Evolutionary conservation across 1,140 invertebrate species (phyloP), one percentile per base, ranked within the genome.

Genomic region (Aphaenogaster ashmeadi): DNA sequence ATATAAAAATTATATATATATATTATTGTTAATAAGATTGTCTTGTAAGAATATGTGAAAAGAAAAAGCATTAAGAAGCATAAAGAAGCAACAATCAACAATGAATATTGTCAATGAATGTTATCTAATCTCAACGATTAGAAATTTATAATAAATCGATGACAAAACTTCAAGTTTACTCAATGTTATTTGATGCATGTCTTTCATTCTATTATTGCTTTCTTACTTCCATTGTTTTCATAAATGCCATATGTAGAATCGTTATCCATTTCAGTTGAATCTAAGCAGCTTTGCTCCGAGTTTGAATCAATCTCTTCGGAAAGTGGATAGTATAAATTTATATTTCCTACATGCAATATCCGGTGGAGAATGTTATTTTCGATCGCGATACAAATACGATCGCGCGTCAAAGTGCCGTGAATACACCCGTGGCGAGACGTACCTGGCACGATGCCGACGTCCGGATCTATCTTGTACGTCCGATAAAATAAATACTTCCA

Each of bases 401-500:
- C 47, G 27, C 41, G 41, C 21, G 9, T 33, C 2, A 74, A 88
- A 60, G 47, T 56, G 15, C 13, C 50, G 66, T 47, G 85, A 83
- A 81, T 88, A 87, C 64, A 83, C n/a, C 9, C 4, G n/a, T 21
- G 80, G 87, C 56, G 58, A 88, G 89, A 85, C 88, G 92, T 93
- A 97, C 97, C 97, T 94, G 97, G 97, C 88, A 96, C 96, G 54
- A 97, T 96, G 3, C 96, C 95, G 88, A 98, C 95, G 78, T 90
- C 96, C 21, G 95, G 93, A 77, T 97, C 96, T 67, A 98, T 96
- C 89, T 97, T 96, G 92, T 97, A 98, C 87, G 97, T 96, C 8
- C 94, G 93, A 89, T 97, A 97, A 91, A 98, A 97, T 58, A 97
- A 94, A 85, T 96, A 94, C 86, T 97, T 97, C 97, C 97, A 98